phyloP scores from a whole-genome alignment of 2,888 invertebrate species.

The Ischnus inquisitorius region DNA sequence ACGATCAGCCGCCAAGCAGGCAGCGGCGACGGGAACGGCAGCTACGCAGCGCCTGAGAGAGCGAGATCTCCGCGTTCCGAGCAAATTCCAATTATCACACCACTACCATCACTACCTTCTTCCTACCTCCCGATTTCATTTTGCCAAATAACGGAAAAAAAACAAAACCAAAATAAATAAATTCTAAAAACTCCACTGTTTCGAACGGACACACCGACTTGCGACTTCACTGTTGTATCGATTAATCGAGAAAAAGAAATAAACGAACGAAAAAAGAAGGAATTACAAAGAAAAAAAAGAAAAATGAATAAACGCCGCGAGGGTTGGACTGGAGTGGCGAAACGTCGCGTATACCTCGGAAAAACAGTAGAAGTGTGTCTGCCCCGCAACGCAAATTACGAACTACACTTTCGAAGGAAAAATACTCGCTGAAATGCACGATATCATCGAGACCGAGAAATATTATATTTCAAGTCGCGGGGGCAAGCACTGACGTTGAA shows the following conservation, averaged over 20 bases:
- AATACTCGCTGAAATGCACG: constrained; percentile 46
- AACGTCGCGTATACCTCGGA: constrained; percentile 7
- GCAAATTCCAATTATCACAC: constrained; percentile 31
- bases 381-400: constrained; percentile 57
- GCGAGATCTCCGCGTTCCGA: constrained; percentile 40
- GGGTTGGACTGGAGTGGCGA: neutral
- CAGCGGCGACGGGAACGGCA: constrained; percentile 69
- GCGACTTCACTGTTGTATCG: constrained; percentile 48
- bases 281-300: constrained; percentile 9
- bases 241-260: neutral
- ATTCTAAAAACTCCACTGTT: constrained; percentile 40
- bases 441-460: constrained; percentile 30
- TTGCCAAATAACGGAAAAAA: neutral
- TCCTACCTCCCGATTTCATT: neutral
- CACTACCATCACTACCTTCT: constrained; percentile 54
- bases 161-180: constrained; percentile 10
- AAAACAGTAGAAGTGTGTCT: constrained; percentile 10
- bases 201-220: constrained; percentile 55
- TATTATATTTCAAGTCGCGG: constrained; percentile 17
- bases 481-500: constrained; percentile 37
- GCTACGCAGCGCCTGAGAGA: constrained; percentile 42
- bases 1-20: constrained; percentile 70
- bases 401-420: constrained; percentile 62
- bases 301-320: neutral
- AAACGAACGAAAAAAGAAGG: neutral